Conservation (phyloP, 2,797 vertebrate genomes). For the Hyperoplus immaculatus region DNA sequence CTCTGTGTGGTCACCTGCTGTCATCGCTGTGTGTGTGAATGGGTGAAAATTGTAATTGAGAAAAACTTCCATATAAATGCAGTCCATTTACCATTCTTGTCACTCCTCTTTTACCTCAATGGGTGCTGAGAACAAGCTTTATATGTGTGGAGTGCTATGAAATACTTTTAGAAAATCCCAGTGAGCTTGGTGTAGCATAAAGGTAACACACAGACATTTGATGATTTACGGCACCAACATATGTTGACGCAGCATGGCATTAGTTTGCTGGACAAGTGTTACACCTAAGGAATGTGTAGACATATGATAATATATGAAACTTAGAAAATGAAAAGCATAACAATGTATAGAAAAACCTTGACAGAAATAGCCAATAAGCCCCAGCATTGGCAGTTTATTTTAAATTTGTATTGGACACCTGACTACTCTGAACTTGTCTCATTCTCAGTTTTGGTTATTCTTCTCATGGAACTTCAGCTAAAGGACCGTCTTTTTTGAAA, state of each 20-base stretch:
- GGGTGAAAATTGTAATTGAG: no score
- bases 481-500: conserved; percentile 25
- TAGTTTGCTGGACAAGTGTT: neutral
- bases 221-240: neutral
- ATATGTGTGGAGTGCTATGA: neutral
- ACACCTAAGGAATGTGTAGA: neutral
- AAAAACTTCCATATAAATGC: no score
- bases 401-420: neutral
- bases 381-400: neutral
- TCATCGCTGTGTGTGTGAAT: no score
- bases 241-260: neutral
- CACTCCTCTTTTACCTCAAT: neutral
- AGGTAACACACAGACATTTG: neutral
- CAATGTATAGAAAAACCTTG: neutral
- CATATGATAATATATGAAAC: neutral
- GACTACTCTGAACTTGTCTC: neutral
- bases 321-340: neutral
- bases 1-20: no score
- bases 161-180: neutral
- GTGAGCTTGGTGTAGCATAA: neutral
- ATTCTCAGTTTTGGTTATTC: neutral
- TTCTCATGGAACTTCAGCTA: conserved; percentile 1
- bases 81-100: no score
- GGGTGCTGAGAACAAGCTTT: neutral
- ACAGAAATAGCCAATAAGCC: neutral